These are phyloP conservation scores for Chrysolina americana DNA, from an alignment of 2,888 invertebrate genomes.

Conservation along the genomic window DNA sequence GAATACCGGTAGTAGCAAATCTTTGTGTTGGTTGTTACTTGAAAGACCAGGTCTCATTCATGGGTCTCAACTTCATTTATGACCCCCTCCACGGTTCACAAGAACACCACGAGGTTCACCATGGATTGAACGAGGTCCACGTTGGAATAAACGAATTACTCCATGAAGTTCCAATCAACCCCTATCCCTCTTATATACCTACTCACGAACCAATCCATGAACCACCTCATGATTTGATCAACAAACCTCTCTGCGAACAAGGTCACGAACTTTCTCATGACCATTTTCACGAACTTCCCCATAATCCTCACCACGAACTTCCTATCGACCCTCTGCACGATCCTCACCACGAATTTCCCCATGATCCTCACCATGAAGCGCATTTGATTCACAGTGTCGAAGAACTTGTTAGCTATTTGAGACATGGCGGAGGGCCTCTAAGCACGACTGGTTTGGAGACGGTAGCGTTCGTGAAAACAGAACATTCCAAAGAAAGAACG, in stretches of 20 bases:
- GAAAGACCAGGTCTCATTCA: slow-evolving; percentile 80
- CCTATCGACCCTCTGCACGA: background rate
- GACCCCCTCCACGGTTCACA: slow-evolving; percentile 40
- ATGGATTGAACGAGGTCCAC: slow-evolving; percentile 3
- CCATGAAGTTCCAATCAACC: background rate
- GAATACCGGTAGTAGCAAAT: slow-evolving; percentile 73
- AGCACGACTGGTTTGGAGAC: slow-evolving; percentile 59
- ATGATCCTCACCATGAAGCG: background rate
- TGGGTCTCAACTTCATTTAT: slow-evolving; percentile 74
- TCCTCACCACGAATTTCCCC: background rate
- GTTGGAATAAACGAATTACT: background rate
- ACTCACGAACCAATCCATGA: background rate
- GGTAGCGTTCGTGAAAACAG: slow-evolving; percentile 62
- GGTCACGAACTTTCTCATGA: too few relatives aligned
- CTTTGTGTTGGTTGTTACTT: slow-evolving; percentile 79
- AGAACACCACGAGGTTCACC: slow-evolving; percentile 7
- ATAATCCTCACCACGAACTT: background rate
- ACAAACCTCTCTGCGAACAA: background rate
- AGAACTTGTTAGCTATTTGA: slow-evolving; percentile 62
- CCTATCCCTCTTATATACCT: background rate
- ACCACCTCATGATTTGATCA: background rate
- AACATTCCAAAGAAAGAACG: slow-evolving; percentile 58
- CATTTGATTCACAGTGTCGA: slow-evolving; percentile 39
- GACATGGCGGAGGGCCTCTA: slow-evolving; percentile 62
- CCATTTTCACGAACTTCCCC: background rate